phyloP scores from a whole-genome alignment of 1,140 invertebrate genomes.

The Centruroides sculpturatus region DNA sequence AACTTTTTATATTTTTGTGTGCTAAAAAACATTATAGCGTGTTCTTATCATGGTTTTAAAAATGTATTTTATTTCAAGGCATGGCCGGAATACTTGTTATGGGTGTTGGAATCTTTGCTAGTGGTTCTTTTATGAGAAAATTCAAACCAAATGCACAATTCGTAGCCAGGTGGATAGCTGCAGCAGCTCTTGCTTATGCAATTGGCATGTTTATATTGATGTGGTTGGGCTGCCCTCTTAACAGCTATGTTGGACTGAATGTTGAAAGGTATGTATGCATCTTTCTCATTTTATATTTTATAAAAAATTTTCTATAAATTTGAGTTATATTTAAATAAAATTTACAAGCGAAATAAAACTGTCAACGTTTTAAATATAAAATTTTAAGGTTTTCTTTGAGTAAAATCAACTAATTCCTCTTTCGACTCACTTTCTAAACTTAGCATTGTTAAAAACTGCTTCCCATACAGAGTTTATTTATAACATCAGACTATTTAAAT shows the following conservation, averaged over 20 bases:
- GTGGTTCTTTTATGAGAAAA: slow-evolving; percentile 66
- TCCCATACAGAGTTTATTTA: no score
- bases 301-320: background rate
- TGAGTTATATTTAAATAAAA: background rate
- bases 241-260: slow-evolving; percentile 56
- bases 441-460: no score
- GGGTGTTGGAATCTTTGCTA: slow-evolving; percentile 75
- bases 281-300: background rate
- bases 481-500: no score
- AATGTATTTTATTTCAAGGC: slow-evolving; percentile 37
- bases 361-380: no score
- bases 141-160: slow-evolving; percentile 66
- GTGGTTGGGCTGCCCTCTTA: slow-evolving; percentile 76
- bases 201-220: slow-evolving; percentile 72
- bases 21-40: no score
- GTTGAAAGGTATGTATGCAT: slow-evolving; percentile 13
- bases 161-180: slow-evolving; percentile 79
- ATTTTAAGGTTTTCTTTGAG: no score
- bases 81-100: slow-evolving; percentile 82
- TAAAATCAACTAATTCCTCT: no score
- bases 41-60: background rate
- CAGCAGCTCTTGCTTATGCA: slow-evolving; percentile 71
- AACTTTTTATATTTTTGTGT: no score
- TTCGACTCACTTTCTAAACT: no score
- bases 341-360: no score